These are phyloP conservation scores for Lasiommata megera DNA, from an alignment of 2,888 invertebrate species.

Conservation along the genomic window DNA sequence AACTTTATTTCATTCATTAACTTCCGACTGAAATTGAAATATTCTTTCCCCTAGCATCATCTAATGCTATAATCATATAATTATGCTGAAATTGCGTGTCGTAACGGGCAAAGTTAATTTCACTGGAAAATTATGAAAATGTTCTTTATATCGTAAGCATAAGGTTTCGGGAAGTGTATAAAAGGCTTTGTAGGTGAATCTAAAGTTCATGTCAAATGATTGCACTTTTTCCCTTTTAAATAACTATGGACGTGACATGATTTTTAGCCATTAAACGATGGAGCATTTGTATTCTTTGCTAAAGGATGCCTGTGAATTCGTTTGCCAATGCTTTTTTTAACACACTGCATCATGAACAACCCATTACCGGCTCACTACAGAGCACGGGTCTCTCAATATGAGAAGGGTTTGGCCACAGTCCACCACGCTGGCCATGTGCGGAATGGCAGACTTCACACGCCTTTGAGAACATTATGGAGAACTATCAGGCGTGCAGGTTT, in stretches of 20 bases:
- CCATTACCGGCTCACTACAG: too few relatives aligned
- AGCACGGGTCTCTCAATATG: too few relatives aligned
- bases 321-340: not conserved
- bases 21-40: conserved; percentile 28
- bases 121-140: conserved; percentile 13
- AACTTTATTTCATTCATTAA: too few relatives aligned
- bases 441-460: too few relatives aligned
- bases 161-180: not conserved
- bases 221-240: conserved; percentile 27
- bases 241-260: conserved; percentile 21
- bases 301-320: not conserved
- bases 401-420: too few relatives aligned
- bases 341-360: too few relatives aligned
- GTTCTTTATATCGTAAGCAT: conserved; percentile 17
- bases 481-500: too few relatives aligned
- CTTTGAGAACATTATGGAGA: too few relatives aligned
- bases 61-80: conserved; percentile 48
- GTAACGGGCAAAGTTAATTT: conserved; percentile 27
- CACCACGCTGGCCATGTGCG: too few relatives aligned
- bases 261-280: not conserved
- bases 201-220: conserved; percentile 25
- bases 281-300: not conserved
- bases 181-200: not conserved
- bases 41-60: conserved; percentile 35
- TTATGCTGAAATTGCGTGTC: conserved; percentile 48